Base-by-base conservation (phyloP, 2,797 vertebrate species). In the Nannoperca obscura region DNA sequence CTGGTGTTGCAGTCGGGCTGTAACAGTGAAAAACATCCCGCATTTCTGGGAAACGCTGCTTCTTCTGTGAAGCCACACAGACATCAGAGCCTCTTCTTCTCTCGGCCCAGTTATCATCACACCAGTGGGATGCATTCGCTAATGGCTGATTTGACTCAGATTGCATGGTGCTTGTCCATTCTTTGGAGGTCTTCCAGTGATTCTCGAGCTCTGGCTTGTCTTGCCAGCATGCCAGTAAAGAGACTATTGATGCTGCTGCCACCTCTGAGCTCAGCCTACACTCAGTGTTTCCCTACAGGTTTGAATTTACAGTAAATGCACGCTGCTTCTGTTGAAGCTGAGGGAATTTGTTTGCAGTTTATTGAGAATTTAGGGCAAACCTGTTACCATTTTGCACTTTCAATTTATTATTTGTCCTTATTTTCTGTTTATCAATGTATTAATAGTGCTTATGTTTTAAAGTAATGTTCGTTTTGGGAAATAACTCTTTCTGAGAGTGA, bases 121-220 rank as follows among this genome's bases (percentile, higher is more conserved):
- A 30, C 55, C 65, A 52, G 58, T 53, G 52, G 55, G 75, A 82
- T 70, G 61, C 68, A 62, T 74, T 79, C 40, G 27, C 55, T 84
- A 69, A 86, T 84, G 76, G 72, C 70, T 61, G 70, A 67, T 88
- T 88, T 70, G 38, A 71, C 75, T 77, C 78, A 0, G 53, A 76
- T 76, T 69, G 63, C 70, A 19, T 17, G 63, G 79, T 74, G 68
- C 71, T 74, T 76, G 67, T 85, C 75, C 57, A 30, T 71, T 54
- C 44, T 75, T 71, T 83, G 87, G 78, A 89, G 76, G 47, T 62
- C 40, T 32, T 73, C 80, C 86, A 80, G 75, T 71, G 65, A 71
- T 69, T 74, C 64, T 81, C 50, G 61, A 44, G 68, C 55, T 71
- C 59, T 68, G 61, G 72, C 71, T 83, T 14, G 40, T 59, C 60